Evolutionary conservation across 2,888 invertebrate species (phyloP).

Genomic region (Lycophotia porphyrea): DNA sequence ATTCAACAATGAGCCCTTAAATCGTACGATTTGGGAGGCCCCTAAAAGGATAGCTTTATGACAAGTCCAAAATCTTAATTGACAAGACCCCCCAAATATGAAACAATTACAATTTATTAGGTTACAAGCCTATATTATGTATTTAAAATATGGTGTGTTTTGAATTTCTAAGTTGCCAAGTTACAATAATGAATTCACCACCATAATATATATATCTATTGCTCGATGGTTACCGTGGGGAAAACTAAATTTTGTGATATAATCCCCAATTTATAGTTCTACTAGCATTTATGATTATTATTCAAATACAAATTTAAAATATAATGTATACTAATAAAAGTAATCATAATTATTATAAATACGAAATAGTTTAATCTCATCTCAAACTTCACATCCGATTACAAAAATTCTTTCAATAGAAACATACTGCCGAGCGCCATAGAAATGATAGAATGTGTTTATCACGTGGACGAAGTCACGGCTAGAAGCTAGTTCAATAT

Average conservation of each 20-base stretch:
- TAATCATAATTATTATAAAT: background rate
- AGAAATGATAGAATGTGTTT: background rate
- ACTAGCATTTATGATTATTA: background rate
- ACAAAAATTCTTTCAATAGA: background rate
- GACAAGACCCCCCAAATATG: background rate
- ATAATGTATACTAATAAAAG: background rate
- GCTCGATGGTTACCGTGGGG: no score
- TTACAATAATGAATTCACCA: background rate
- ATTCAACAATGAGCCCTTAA: slow-evolving; percentile 12
- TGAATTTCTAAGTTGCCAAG: slow-evolving; percentile 2
- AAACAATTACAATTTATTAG: background rate
- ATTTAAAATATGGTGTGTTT: slow-evolving; percentile 9
- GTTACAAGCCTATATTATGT: background rate
- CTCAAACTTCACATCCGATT: background rate
- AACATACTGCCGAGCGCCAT: background rate
- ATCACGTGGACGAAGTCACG: background rate
- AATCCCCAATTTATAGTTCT: background rate
- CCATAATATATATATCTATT: background rate
- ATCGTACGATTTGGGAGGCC: background rate
- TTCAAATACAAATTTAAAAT: background rate
- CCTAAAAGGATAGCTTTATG: background rate
- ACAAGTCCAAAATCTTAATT: background rate
- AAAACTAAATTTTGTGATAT: background rate
- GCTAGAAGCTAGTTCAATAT: no score
- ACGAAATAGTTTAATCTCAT: background rate